phyloP scores from a whole-genome alignment of 2,113 vertebrate species.

The Pristiophorus japonicus region DNA sequence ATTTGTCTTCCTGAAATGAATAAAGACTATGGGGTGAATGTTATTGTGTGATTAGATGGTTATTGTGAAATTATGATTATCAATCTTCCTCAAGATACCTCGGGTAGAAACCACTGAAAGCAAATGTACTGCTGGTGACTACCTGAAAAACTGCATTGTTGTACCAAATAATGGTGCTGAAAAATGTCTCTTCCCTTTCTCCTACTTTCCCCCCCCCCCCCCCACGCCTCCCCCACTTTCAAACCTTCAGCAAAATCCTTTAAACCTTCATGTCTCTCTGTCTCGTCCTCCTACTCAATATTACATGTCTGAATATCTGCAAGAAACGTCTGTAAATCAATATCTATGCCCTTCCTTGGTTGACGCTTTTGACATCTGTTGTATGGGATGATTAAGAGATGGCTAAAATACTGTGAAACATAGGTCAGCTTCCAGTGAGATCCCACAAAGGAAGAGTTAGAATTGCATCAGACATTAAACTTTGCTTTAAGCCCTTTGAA shows the following conservation, averaged over 20 bases:
- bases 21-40: neutral
- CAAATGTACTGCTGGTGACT: neutral
- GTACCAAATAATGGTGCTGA: neutral
- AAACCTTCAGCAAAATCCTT: slow-evolving; percentile 21
- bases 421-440: neutral
- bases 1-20: slow-evolving; percentile 6
- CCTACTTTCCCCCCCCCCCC: neutral
- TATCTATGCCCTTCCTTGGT: slow-evolving; percentile 3
- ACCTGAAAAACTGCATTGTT: neutral
- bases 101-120: neutral
- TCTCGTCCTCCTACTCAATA: slow-evolving; percentile 22
- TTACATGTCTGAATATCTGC: slow-evolving; percentile 14
- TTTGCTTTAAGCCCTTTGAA: neutral
- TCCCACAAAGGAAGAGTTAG: neutral
- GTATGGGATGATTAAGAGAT: slow-evolving; percentile 5
- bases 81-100: neutral
- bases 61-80: neutral
- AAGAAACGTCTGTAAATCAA: slow-evolving; percentile 27
- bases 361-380: slow-evolving; percentile 14
- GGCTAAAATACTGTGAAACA: slow-evolving; percentile 7
- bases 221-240: neutral
- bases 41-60: neutral
- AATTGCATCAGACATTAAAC: neutral
- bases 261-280: neutral
- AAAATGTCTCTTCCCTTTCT: neutral